A percentile compares a stretch with the other conserved stretches of the same genome.
Evolutionary conservation across 2,797 vertebrate species (phyloP).

Genomic region (Amphiprion clarkii): DNA sequence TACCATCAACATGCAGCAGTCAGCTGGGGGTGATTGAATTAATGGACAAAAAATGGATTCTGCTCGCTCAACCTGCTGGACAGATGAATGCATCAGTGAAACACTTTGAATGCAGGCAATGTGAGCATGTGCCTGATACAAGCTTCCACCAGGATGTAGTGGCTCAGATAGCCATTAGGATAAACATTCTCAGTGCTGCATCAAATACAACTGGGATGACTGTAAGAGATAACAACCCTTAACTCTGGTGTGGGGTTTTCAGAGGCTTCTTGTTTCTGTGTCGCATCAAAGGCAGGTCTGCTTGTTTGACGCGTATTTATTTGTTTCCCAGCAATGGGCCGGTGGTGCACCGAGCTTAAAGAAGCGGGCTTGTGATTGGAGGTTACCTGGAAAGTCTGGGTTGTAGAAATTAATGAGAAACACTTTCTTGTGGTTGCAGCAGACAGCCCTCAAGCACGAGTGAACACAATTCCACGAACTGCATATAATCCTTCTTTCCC

Average conservation of each 20-base stretch:
- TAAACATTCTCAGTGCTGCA: slow-evolving; percentile 45
- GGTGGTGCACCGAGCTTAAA: slow-evolving; percentile 50
- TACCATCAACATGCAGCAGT: slow-evolving; percentile 60
- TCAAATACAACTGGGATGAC: slow-evolving; percentile 24
- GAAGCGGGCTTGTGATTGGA: slow-evolving; percentile 40
- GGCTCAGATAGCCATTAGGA: slow-evolving; percentile 47
- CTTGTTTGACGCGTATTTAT: slow-evolving; percentile 44
- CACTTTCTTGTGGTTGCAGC: slow-evolving; percentile 60
- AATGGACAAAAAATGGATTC: slow-evolving; percentile 70
- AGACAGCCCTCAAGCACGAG: slow-evolving; percentile 67
- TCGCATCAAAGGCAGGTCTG: slow-evolving; percentile 44
- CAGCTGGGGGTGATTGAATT: slow-evolving; percentile 75
- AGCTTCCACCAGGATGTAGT: slow-evolving; percentile 31
- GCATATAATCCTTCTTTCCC: slow-evolving; percentile 51
- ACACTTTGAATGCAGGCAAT: slow-evolving; percentile 47
- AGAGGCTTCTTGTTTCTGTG: slow-evolving; percentile 34
- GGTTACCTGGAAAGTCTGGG: slow-evolving; percentile 52
- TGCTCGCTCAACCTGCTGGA: slow-evolving; percentile 63
- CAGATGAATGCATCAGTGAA: slow-evolving; percentile 64
- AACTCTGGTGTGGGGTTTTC: slow-evolving; percentile 21
- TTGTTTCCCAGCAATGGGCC: slow-evolving; percentile 58
- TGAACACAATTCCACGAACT: slow-evolving; percentile 56
- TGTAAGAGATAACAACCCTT: slow-evolving; percentile 53
- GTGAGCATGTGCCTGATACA: slow-evolving; percentile 35
- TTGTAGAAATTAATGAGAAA: slow-evolving; percentile 71